Conservation (phyloP, 1,140 invertebrate genomes). For the Tyrophagus putrescentiae region DNA sequence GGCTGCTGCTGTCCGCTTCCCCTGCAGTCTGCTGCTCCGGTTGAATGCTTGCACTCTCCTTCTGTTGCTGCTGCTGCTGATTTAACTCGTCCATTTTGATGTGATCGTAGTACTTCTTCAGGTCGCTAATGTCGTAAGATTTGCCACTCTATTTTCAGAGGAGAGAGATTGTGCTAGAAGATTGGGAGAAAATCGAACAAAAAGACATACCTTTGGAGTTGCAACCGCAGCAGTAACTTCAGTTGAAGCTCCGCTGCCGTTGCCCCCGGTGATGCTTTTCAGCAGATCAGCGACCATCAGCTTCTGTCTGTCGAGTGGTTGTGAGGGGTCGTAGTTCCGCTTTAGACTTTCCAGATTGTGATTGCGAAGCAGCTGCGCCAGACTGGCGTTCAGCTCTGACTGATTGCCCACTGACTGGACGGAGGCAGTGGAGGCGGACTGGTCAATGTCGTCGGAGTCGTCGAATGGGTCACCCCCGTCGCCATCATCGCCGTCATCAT, state of each 20-base stretch:
- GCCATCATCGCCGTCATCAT: too few species aligned
- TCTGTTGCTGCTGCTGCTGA: too few species aligned
- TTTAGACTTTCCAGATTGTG: neutral
- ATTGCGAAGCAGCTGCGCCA: neutral
- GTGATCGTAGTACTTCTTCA: neutral
- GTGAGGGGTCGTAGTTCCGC: neutral
- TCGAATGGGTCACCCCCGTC: neutral
- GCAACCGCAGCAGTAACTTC: too few species aligned
- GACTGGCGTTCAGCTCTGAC: neutral
- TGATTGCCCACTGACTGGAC: neutral
- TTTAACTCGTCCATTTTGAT: slow-evolving; percentile 1
- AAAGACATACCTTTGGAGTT: too few species aligned
- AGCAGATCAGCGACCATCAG: neutral
- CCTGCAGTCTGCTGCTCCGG: too few species aligned
- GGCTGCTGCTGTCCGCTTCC: too few species aligned
- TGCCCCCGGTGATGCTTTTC: neutral
- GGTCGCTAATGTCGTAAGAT: neutral
- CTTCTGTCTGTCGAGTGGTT: neutral
- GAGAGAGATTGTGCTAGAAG: too few species aligned
- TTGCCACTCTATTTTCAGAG: neutral
- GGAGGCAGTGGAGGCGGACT: neutral
- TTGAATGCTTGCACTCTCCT: too few species aligned
- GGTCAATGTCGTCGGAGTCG: neutral
- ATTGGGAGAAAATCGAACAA: too few species aligned
- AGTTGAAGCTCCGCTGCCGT: too few species aligned